phyloP scores from a whole-genome alignment of 64 coral and sea anemone genomes.

The Actinia tenebrosa region DNA sequence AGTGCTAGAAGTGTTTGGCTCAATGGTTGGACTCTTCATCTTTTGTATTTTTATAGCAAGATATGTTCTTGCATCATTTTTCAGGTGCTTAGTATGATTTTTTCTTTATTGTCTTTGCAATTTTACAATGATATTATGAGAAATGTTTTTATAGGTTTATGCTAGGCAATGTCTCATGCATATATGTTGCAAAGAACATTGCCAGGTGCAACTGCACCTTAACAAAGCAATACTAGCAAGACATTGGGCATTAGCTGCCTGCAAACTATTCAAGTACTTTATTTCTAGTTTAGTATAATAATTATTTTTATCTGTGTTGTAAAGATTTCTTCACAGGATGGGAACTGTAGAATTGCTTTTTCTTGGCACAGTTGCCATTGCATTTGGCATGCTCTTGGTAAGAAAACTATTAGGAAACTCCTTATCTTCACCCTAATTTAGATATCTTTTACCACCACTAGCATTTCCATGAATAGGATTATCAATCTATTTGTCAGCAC shows the following conservation, averaged over 20 bases:
- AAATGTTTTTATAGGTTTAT: no score
- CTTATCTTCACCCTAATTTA: background rate
- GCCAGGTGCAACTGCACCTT: no score
- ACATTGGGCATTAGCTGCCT: no score
- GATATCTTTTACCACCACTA: no score
- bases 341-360: constrained; percentile 50
- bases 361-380: constrained; percentile 71
- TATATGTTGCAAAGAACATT: no score
- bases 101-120: background rate
- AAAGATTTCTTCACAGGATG: constrained; percentile 57
- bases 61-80: constrained; percentile 48
- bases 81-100: constrained; percentile 29
- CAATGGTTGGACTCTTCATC: constrained; percentile 52
- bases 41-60: constrained; percentile 68
- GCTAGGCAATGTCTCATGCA: no score
- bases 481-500: no score
- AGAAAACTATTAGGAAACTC: no score
- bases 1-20: constrained; percentile 67
- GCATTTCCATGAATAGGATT: no score
- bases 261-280: no score
- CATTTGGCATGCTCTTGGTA: constrained; percentile 74
- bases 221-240: no score
- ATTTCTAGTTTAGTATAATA: background rate
- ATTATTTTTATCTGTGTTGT: background rate
- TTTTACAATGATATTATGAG: no score